phyloP scores from a whole-genome alignment of 2,888 invertebrate genomes.

The Tipula confusa region DNA sequence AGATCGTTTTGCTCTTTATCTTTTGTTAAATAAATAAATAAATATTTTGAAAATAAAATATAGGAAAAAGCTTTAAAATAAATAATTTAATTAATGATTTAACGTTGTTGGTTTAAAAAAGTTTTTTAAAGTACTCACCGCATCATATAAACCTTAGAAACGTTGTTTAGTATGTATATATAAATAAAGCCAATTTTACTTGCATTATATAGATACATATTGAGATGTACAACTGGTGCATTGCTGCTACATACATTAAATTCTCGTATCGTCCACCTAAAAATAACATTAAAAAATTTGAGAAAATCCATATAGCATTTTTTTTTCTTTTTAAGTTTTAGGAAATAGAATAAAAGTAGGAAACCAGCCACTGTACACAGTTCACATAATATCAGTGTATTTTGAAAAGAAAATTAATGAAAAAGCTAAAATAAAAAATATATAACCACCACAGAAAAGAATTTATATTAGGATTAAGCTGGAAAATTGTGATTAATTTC shows the following conservation, averaged over 20 bases:
- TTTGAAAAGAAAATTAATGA: background rate
- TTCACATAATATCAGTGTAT: background rate
- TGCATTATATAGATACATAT: background rate
- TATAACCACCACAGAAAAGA: background rate
- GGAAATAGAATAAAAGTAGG: background rate
- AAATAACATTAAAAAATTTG: background rate
- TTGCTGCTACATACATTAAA: background rate
- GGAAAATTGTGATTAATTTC: slow-evolving; percentile 15
- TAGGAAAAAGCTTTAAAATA: background rate
- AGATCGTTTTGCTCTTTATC: background rate
- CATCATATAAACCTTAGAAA: background rate
- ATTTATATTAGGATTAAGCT: slow-evolving; percentile 16
- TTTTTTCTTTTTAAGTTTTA: background rate
- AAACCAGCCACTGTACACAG: background rate
- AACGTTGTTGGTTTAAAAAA: background rate
- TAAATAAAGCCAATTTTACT: background rate
- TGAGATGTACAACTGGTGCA: background rate
- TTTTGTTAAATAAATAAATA: background rate
- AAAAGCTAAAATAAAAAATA: background rate
- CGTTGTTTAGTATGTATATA: background rate
- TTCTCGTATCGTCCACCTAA: background rate
- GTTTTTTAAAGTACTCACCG: background rate
- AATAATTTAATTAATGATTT: background rate
- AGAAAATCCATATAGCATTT: background rate
- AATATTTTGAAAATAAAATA: background rate